Evolutionary conservation across 2,888 invertebrate species (phyloP), one percentile per base, ranked within the genome.

Genomic region (Alitta virens): DNA sequence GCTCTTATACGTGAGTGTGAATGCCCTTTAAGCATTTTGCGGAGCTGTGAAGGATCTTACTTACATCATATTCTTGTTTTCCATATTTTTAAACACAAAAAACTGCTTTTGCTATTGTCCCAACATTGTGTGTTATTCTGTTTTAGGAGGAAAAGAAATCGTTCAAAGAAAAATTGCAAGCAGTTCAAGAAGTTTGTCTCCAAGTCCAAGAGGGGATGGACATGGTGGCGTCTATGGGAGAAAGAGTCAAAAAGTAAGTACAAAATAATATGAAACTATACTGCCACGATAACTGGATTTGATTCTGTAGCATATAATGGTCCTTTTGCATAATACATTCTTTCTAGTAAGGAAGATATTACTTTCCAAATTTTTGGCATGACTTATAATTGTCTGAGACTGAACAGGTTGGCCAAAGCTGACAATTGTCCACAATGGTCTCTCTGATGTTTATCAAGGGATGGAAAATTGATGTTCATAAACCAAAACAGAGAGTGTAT

Each of bases 161-260:
- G 71, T 85, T 98, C 59, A 94, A 95, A 79, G 95, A 96, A 81
- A 88, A 93, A 65, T 83, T 98, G 49, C 94, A 94, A 82, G 92
- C 94, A 1, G 94, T 98, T 72, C 97, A 98, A 82, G 98, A 99
- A 83, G 96, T 97, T 2, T 95, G 97, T 21, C 91, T 94, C 76
- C 91, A 92, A 61, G 95, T 99, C 2, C 98, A 99, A 82, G 95
- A 97, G 75, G 91, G 92, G 0, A 91, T 98, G 63, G 97, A 97
- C 25, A 92, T 90, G 77, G 88, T 96, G 65, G 96, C 96, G 9
- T 91, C 94, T n/a, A 84, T 97, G 64, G 91, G 93, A 68, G 97
- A 98, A 84, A 88, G 91, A 78, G 88, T 95, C 60, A 94, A 94
- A 85, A 98, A 98, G 95, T 96, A 85, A 83, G 86, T 83, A 33